Base-by-base conservation (phyloP, 2,797 vertebrate species). In the Poecilia gillii region DNA sequence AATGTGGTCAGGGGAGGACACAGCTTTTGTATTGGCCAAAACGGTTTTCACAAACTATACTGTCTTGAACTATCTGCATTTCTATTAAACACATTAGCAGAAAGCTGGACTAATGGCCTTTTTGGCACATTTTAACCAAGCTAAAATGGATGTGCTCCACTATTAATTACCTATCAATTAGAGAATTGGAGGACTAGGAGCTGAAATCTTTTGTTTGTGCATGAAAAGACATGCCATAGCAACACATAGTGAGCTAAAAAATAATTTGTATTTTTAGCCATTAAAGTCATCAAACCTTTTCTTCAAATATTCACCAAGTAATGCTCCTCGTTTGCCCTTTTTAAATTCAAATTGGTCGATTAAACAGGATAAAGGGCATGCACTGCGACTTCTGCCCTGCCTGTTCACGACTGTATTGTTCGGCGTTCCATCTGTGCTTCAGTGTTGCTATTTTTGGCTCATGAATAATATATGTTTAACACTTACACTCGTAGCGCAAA, bases 401-500 rank as follows among this genome's bases (percentile, higher is more conserved):
- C 43, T 74, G 13, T 86, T 81, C 75, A 59, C 23, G 20, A 76
- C 23, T 73, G 25, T 3, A 2, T 64, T 72, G 70, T 62, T 75
- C 33, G 77, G 31, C 33, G 28, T 57, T 36, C 16, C 62, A 23
- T 16, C 78, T 66, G 6, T 75, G 72, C 72, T 70, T 85, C 47
- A 70, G 64, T 41, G 25, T 76, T 76, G 76, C 0, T 20, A 36
- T 70, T 47, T 33, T 46, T 43, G 49, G 46, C 59, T 75, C 36
- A 79, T 77, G 6, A 33, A 72, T 72, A 25, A 76, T 70, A 45
- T 76, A 25, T 47, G 11, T 72, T 25, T 64, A 73, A 45, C 64
- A 95, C 96, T 97, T 95, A 98, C 97, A 97, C 90, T 98, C 97
- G 62, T 98, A 98, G 88, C 85, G 97, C 77, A 96, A 90, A 92